These are phyloP conservation scores for Meiosimyza decipiens DNA, from an alignment of 2,888 invertebrate species.

Conservation along the genomic window DNA sequence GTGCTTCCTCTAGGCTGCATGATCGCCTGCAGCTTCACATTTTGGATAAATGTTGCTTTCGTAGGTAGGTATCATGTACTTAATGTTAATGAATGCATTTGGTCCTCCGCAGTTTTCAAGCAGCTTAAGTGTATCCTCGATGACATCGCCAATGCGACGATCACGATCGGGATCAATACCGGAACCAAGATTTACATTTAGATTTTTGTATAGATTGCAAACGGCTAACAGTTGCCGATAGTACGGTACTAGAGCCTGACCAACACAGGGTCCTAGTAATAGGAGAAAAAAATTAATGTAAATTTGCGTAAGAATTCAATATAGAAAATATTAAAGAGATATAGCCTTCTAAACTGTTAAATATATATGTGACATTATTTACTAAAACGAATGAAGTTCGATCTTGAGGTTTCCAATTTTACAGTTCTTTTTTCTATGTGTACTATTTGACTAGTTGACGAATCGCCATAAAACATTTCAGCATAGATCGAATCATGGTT, in stretches of 20 bases:
- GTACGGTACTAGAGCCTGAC: constrained; percentile 94
- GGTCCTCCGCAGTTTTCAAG: constrained; percentile 93
- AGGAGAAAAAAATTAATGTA: not conserved
- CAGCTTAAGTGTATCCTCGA: constrained; percentile 91
- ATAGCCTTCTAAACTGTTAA: not conserved
- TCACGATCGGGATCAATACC: constrained; percentile 88
- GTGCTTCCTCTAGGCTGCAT: not conserved
- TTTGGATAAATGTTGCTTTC: constrained; percentile 77
- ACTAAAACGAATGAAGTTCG: not conserved
- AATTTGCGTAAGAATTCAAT: not conserved
- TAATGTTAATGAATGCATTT: constrained; percentile 97
- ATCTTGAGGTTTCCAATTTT: not conserved
- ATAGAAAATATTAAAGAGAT: not conserved
- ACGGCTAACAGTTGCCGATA: constrained; percentile 93
- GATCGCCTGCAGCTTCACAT: constrained; percentile 41
- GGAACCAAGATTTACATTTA: constrained; percentile 82
- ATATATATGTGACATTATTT: not conserved
- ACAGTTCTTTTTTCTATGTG: too few species aligned
- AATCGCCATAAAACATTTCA: too few species aligned
- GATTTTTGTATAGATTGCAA: constrained; percentile 81
- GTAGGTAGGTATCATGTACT: constrained; percentile 98
- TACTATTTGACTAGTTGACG: too few species aligned
- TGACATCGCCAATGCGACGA: constrained; percentile 88
- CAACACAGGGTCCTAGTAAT: constrained; percentile 70
- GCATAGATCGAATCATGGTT: not conserved